A percentile compares a stretch with the other conserved stretches of the same genome.
phyloP scores from a whole-genome alignment of 2,888 invertebrate genomes.

The Perithous albicinctus region DNA sequence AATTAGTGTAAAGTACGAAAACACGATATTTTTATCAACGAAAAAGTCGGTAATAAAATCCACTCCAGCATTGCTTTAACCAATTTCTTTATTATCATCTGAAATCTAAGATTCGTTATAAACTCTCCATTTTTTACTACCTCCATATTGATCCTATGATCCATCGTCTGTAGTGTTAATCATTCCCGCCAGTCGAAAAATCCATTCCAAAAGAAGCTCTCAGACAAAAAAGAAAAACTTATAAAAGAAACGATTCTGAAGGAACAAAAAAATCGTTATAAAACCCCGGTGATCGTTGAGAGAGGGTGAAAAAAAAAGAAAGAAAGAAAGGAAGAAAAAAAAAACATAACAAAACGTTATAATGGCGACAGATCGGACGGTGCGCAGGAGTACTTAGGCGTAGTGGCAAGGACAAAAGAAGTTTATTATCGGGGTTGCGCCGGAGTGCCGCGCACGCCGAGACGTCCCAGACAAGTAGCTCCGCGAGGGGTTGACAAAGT shows the following conservation, averaged over 20 bases:
- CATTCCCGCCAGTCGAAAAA: slow-evolving; percentile 6
- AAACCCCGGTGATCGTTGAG: slow-evolving; percentile 37
- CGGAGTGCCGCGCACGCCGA: slow-evolving; percentile 56
- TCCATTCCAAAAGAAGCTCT: slow-evolving; percentile 9
- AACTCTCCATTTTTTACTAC: too few species aligned
- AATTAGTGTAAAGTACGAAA: too few species aligned
- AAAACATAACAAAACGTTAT: slow-evolving; percentile 54
- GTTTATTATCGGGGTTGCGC: slow-evolving; percentile 75
- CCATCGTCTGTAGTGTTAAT: neutral
- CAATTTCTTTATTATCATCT: too few species aligned
- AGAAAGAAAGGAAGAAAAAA: too few species aligned
- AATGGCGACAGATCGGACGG: slow-evolving; percentile 66
- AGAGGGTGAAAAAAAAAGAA: slow-evolving; percentile 38
- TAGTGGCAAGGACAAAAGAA: slow-evolving; percentile 78
- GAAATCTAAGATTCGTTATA: too few species aligned
- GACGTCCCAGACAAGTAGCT: slow-evolving; percentile 67
- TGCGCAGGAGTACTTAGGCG: slow-evolving; percentile 58
- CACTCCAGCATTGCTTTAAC: too few species aligned
- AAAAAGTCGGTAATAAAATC: too few species aligned
- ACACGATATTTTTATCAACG: too few species aligned
- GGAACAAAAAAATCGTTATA: slow-evolving; percentile 52
- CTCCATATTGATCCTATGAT: neutral
- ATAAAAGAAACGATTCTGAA: slow-evolving; percentile 40
- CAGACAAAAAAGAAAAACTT: slow-evolving; percentile 17
- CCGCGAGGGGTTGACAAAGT: slow-evolving; percentile 63